Evolutionary conservation across 2,888 invertebrate genomes (phyloP), one percentile per base, ranked within the genome.

Genomic region (Vannuccia rotundouncinata): DNA sequence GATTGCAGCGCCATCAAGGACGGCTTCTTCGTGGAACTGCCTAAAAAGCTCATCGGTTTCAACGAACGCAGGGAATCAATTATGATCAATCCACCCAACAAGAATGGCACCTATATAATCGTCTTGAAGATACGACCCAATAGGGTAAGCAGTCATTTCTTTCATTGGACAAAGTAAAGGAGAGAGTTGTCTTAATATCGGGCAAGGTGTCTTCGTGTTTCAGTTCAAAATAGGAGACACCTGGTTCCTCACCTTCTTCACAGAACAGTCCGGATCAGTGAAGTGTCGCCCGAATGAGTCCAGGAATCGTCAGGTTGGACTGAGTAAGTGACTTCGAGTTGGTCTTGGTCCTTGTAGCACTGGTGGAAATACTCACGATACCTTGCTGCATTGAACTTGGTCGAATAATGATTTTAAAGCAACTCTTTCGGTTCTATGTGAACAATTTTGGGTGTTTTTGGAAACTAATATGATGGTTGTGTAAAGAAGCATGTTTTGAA

Each of bases 11-110:
- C 1, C 22, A n/a, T 78, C 28, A 10, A 28, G 31, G 2, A 27
- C 1, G 79, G 79, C 79, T 79, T 29, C 79, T 79, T 22, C 29
- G 17, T 77, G 10, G 1, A 13, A 17, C 45, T 45, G 17, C 45
- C 45, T 17, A 45, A 45, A 17, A 5, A 17, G 45, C 5, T 45
- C 45, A 45, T 45, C 45, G 45, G 45, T 13, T 45, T 45, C 45
- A 17, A 45, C 45, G 45, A 45, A 13, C 45, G 17, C 10, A 5
- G 17, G 45, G 10, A 45, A 17, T 13, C 45, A 17, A 45, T 45
- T 17, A 45, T 17, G 45, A 17, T 45, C 45, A 45, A 45, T 45
- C 45, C 45, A 17, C 45, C 45, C 45, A 45, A 45, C 45, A 45
- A 45, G 45, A 45, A 45, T 45, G 45, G 45, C 10, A 45, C 45